Evolutionary conservation across 1,140 invertebrate genomes (phyloP).

Genomic region (Ceratoteleas bidentatus): DNA sequence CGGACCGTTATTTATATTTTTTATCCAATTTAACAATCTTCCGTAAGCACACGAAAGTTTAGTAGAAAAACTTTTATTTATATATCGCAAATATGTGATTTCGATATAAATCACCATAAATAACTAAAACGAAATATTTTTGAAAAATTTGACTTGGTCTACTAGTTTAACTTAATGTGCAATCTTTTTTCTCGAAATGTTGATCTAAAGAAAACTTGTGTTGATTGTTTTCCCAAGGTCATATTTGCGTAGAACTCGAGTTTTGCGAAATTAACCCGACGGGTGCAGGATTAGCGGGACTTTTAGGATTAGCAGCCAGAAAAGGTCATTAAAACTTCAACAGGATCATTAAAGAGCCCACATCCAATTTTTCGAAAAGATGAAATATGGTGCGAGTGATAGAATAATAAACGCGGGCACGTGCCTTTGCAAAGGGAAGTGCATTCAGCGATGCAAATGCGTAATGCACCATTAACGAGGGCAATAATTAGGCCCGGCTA

Average conservation of each 20-base stretch:
- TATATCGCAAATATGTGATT: background rate
- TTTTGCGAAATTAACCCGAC: no score
- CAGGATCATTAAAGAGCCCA: slow-evolving; percentile 20
- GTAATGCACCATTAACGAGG: slow-evolving; percentile 59
- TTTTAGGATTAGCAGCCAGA: background rate
- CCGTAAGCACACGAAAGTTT: background rate
- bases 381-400: slow-evolving; percentile 22
- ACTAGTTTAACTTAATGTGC: no score
- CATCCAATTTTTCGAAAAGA: slow-evolving; percentile 15
- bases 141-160: no score
- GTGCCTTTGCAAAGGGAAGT: slow-evolving; percentile 42
- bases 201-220: no score
- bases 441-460: slow-evolving; percentile 37
- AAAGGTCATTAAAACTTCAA: slow-evolving; percentile 1
- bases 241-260: no score
- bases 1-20: background rate
- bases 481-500: slow-evolving; percentile 48
- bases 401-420: slow-evolving; percentile 51
- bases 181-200: no score
- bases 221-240: no score
- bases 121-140: background rate
- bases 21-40: background rate
- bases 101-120: background rate
- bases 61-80: background rate
- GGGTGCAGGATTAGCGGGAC: background rate